A percentile compares a stretch with the other conserved stretches of the same genome.
Evolutionary conservation across 2,797 vertebrate genomes (phyloP).

Genomic region (Poliocrania exsul): DNA sequence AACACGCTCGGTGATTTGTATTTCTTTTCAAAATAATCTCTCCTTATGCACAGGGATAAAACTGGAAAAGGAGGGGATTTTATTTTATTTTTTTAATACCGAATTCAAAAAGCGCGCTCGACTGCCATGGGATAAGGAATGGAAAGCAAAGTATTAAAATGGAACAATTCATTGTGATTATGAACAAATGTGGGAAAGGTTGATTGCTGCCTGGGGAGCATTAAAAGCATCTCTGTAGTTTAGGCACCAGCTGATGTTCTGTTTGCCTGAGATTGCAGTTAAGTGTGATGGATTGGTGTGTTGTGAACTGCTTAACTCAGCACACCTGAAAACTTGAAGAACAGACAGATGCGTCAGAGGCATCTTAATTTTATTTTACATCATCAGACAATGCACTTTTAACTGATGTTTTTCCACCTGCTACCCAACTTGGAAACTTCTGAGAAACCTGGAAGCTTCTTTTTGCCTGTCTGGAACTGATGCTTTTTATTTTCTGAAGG

Average conservation of each 20-base stretch:
- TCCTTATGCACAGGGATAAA: background rate
- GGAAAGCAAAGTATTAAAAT: slow-evolving; percentile 69
- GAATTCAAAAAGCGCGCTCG: background rate
- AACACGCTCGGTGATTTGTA: background rate
- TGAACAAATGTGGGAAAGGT: slow-evolving; percentile 65
- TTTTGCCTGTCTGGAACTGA: background rate
- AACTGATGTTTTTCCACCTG: background rate
- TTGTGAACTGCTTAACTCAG: slow-evolving; percentile 9
- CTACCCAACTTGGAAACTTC: slow-evolving; percentile 7
- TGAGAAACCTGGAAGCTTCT: background rate
- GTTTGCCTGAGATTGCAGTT: slow-evolving; percentile 64
- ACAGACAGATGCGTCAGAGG: background rate
- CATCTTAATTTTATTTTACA: slow-evolving; percentile 46
- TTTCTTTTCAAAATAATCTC: background rate
- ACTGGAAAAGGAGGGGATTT: background rate
- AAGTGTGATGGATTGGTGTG: slow-evolving; percentile 55
- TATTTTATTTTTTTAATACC: background rate
- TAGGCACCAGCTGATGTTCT: slow-evolving; percentile 23
- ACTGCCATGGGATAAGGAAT: background rate
- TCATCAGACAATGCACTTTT: background rate
- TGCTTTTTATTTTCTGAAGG: background rate
- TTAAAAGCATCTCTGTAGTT: slow-evolving; percentile 54
- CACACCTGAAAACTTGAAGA: background rate
- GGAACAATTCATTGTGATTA: slow-evolving; percentile 59
- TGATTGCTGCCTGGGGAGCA: slow-evolving; percentile 73